These are phyloP conservation scores for Drosophila azteca DNA, from an alignment of 1,140 invertebrate species.

Conservation along the genomic window DNA sequence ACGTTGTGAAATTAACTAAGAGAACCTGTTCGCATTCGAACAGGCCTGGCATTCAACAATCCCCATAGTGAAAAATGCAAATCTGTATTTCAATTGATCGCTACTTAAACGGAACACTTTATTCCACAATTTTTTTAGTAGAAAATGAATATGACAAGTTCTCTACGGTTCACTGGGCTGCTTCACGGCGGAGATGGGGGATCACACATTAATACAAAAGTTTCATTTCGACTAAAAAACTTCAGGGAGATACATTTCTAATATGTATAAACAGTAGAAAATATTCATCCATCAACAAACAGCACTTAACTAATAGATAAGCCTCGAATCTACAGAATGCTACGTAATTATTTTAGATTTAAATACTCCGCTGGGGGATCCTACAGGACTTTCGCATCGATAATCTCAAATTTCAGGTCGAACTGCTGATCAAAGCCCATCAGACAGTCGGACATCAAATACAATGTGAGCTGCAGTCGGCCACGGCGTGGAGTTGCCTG, in stretches of 20 bases:
- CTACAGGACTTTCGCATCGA: conserved; percentile 80
- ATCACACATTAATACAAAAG: conserved; percentile 46
- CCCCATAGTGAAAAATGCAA: too few species aligned
- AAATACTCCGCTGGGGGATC: background rate
- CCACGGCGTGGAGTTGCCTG: conserved; percentile 86
- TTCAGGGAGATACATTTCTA: conserved; percentile 2
- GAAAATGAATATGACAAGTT: too few species aligned
- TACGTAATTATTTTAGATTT: conserved; percentile 6
- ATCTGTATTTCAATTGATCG: too few species aligned
- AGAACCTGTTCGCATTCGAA: too few species aligned
- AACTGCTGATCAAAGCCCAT: conserved; percentile 98
- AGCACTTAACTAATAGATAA: conserved; percentile 26
- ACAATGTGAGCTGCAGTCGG: conserved; percentile 90
- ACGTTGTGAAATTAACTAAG: too few species aligned
- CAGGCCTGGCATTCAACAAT: too few species aligned
- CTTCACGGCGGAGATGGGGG: background rate
- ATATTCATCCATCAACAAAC: conserved; percentile 12
- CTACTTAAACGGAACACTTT: too few species aligned
- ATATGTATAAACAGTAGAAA: background rate
- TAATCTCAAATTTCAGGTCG: conserved; percentile 87
- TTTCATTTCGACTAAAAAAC: conserved; percentile 17
- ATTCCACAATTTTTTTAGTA: too few species aligned
- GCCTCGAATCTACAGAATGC: conserved; percentile 39
- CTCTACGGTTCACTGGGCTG: background rate
- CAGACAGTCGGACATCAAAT: conserved; percentile 97